A percentile compares a stretch with the other conserved stretches of the same genome.
Evolutionary conservation across 2,888 invertebrate species (phyloP).

Genomic region (Cephus spinipes): DNA sequence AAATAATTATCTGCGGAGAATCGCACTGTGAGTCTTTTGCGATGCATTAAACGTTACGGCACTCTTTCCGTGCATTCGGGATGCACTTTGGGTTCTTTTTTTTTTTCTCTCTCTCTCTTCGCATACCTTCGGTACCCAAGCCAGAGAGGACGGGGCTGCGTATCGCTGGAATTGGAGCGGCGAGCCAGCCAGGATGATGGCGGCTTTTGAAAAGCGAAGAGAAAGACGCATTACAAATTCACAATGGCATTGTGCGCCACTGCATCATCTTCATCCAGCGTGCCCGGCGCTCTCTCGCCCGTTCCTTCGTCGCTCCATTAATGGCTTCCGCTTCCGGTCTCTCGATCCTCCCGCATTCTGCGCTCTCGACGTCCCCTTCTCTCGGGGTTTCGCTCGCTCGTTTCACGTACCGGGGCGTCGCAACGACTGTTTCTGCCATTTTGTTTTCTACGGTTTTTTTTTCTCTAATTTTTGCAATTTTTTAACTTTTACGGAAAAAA

Average conservation of each 20-base stretch:
- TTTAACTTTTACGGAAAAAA: neutral
- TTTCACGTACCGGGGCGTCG: neutral
- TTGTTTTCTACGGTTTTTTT: constrained; percentile 10
- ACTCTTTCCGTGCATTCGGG: too few relatives aligned
- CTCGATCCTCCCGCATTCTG: constrained; percentile 39
- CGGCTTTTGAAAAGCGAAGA: too few relatives aligned
- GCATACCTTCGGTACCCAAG: too few relatives aligned
- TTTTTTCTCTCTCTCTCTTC: too few relatives aligned
- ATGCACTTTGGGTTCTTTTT: too few relatives aligned
- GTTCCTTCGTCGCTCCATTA: constrained; percentile 42
- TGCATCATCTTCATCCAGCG: constrained; percentile 29
- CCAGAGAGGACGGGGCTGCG: too few relatives aligned
- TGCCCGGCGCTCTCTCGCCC: constrained; percentile 20
- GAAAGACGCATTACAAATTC: constrained; percentile 35
- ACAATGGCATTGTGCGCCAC: constrained; percentile 54
- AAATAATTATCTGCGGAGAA: too few relatives aligned
- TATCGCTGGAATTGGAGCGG: too few relatives aligned
- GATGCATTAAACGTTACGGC: too few relatives aligned
- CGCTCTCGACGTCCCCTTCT: constrained; percentile 10
- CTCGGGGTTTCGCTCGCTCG: neutral
- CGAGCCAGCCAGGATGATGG: too few relatives aligned
- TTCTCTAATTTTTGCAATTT: neutral
- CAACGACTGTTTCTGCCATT: constrained; percentile 7
- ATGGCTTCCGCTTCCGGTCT: constrained; percentile 60
- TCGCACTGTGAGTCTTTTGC: too few relatives aligned